phyloP scores from a whole-genome alignment of 2,113 vertebrate species.

The Laticauda colubrina region DNA sequence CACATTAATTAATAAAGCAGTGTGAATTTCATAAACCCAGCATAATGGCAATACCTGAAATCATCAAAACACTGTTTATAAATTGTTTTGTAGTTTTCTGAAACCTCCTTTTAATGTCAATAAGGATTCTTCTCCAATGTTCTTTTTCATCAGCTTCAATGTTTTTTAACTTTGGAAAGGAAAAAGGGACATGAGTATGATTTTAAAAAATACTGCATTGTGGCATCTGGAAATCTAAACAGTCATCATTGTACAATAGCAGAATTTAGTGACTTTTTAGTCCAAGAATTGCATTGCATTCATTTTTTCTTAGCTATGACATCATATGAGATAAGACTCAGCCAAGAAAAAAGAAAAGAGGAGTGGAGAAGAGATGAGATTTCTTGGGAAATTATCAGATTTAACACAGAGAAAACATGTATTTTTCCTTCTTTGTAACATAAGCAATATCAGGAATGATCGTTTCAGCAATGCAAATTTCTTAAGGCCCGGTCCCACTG shows the following conservation, averaged over 20 bases:
- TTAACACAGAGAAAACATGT: too few relatives aligned
- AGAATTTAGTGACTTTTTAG: background rate
- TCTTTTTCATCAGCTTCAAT: background rate
- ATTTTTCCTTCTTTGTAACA: too few relatives aligned
- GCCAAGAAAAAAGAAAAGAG: background rate
- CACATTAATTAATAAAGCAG: background rate
- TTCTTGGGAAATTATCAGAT: too few relatives aligned
- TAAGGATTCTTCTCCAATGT: constrained; percentile 43
- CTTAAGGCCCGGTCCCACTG: too few relatives aligned
- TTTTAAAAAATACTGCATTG: background rate
- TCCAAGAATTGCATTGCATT: background rate
- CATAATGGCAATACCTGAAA: constrained; percentile 50
- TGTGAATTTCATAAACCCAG: background rate
- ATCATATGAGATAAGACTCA: background rate
- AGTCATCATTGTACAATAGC: background rate
- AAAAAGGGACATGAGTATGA: background rate
- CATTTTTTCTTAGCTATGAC: background rate
- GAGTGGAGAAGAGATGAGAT: background rate
- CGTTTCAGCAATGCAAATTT: too few relatives aligned
- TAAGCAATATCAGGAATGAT: too few relatives aligned
- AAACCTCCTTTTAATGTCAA: constrained; percentile 56
- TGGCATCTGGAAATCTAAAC: background rate
- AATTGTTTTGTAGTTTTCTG: constrained; percentile 56
- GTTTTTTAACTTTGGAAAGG: constrained; percentile 21
- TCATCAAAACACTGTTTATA: constrained; percentile 54